Base-by-base conservation (phyloP, 2,888 invertebrate genomes). In the Aproaerema taeniolella region DNA sequence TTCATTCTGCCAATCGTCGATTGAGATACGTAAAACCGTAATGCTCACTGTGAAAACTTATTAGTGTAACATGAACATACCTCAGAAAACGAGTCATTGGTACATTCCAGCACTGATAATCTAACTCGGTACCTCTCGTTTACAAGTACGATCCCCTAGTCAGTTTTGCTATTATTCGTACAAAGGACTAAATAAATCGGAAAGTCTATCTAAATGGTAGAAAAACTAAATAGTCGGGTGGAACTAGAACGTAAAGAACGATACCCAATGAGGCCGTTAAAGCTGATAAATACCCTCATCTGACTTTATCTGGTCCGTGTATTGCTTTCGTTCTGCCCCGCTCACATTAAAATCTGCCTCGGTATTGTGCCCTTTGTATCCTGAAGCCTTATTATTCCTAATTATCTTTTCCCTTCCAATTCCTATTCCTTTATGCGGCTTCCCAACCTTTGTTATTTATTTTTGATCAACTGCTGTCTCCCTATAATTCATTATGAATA, bases 361-460 rank as follows among this genome's bases (percentile, higher is more conserved):
- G 49, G 43, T 52, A 65, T 67, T 67, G 64, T 67, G 50, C 54
- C 61, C 66, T 67, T 68, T 67, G 66, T 69, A 57, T 63, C 54
- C 53, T 43, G 65, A 75, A 76, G 68, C 73, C 73, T 61, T 77
- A 72, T 76, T 72, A 71, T 67, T 74, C 61, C 67, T 78, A 74
- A 78, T 81, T 76, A 77, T 65, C 61, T 60, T 54, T 65, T 61
- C 61, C 58, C 62, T 68, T 67, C 62, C 56, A 54, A 53, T 67
- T 61, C 58, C 55, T 58, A 50, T 52, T 62, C 58, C 53, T 61
- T 69, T 68, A 58, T 63, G 58, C 46, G 74, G 68, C 58, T 73
- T 74, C 69, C 53, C 60, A 63, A 57, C 54, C 59, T 67, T 69
- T 68, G 50, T 64, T 58, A 62, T 66, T 65, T 66, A 61, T 58